Conservation (phyloP, 1,140 invertebrate species). For the Plectrocnemia conspersa region DNA sequence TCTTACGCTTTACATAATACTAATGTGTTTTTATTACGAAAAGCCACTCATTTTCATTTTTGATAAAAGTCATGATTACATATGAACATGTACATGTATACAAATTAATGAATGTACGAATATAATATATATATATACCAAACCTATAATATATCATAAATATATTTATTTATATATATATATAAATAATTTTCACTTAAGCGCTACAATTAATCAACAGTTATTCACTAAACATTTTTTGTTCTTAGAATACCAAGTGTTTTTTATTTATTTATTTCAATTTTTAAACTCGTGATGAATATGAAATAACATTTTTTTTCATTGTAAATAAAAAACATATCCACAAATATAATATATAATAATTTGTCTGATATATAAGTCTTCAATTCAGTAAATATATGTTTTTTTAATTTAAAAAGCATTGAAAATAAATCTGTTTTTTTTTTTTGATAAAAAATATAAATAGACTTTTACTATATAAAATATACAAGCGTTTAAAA, state of each 20-base stretch:
- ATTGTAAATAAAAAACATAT: not conserved
- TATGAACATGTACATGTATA: constrained; percentile 24
- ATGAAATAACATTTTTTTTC: not conserved
- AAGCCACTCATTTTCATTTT: constrained; percentile 30
- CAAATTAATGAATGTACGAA: too few relatives aligned
- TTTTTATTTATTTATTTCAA: constrained; percentile 13
- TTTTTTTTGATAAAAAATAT: too few relatives aligned
- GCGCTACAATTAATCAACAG: constrained; percentile 30
- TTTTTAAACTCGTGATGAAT: not conserved
- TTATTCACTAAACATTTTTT: constrained; percentile 19
- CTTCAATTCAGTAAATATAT: constrained; percentile 18
- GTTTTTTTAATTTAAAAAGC: too few relatives aligned
- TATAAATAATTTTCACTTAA: constrained; percentile 21
- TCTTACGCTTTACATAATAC: constrained; percentile 5
- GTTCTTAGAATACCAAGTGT: constrained; percentile 11
- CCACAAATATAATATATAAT: constrained; percentile 11
- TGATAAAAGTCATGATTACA: constrained; percentile 24
- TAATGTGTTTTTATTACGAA: constrained; percentile 28
- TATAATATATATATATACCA: constrained; percentile 12
- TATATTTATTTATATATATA: not conserved
- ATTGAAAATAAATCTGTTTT: too few relatives aligned
- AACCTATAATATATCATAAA: constrained; percentile 6
- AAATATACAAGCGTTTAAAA: too few relatives aligned
- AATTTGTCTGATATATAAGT: constrained; percentile 8
- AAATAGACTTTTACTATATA: too few relatives aligned